Base-by-base conservation (phyloP, 2,797 vertebrate genomes). In the Xyrichtys novacula region DNA sequence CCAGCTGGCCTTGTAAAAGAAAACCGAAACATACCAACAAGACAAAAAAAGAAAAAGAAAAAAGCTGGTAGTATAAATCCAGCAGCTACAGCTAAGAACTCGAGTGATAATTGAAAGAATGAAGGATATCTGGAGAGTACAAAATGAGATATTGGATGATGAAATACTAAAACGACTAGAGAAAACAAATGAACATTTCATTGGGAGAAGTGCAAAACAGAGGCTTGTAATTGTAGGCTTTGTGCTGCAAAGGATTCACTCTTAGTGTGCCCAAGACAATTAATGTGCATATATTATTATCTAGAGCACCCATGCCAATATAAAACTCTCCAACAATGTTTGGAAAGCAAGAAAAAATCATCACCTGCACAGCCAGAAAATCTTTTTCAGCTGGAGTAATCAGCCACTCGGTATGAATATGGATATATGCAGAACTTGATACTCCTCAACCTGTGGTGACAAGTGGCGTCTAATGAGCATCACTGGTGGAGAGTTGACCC, bases 211-310 rank as follows among this genome's bases (percentile, higher is more conserved):
- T 46, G 36, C 19, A 53, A 4, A 29, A 3, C 26, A 34, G 22
- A 50, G 1, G 10, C 16, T 59, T 16, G 6, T 19, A 2, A 32
- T 10, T 61, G 59, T 48, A 32, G 5, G 4, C 46, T 70, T 80
- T 61, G 74, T 64, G 54, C 44, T 71, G 59, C 19, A 17, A 48
- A 63, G 76, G 67, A 67, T 72, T 65, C 52, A 78, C 60, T 71
- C 16, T 68, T 70, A 52, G 76, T 74, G 43, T 22, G 42, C 19
- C 53, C 23, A 25, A 12, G 28, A 59, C 22, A 14, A 48, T 6
- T 44, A 23, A 54, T 62, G n/a, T 31, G 43, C 40, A 10, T 49
- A 8, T 28, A 46, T 32, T 3, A 36, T 23, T 16, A 25, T 57
- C 54, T 47, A 34, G 32, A 63, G 43, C 6, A 9, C 16, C 16